Conservation (phyloP, 2,797 vertebrate genomes). For the Pangasius krempfi region DNA sequence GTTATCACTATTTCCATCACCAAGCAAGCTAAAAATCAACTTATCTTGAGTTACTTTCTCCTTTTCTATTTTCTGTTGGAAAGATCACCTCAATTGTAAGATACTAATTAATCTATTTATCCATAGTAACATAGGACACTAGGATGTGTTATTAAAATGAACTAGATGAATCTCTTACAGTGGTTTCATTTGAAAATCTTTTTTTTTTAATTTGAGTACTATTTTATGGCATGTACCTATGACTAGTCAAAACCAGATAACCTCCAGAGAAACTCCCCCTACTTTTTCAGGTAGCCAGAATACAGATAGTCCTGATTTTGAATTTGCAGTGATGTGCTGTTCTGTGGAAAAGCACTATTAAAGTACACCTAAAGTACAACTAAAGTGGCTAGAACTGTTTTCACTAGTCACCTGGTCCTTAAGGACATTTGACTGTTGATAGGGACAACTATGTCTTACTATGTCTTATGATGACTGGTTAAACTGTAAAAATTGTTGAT, state of each 20-base stretch:
- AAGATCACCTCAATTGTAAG: neutral
- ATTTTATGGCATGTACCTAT: neutral
- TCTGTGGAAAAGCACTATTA: neutral
- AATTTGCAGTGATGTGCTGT: neutral
- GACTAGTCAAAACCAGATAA: neutral
- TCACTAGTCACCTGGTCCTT: neutral
- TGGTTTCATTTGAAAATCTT: neutral
- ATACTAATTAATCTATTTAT: neutral
- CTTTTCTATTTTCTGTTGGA: neutral
- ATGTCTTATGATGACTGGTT: no score
- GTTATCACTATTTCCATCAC: neutral
- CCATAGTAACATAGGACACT: neutral
- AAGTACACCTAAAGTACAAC: neutral
- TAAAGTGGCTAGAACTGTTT: neutral
- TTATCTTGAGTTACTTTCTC: neutral
- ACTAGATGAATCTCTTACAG: neutral
- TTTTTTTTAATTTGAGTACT: neutral
- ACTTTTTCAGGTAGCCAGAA: neutral
- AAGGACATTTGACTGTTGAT: neutral
- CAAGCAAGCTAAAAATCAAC: neutral
- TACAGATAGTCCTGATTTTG: neutral
- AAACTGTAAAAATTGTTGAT: neutral
- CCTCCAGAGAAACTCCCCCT: neutral
- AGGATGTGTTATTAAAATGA: neutral
- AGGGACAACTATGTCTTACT: no score